Evolutionary conservation across 1,140 invertebrate species (phyloP), one percentile per base, ranked within the genome.

Genomic region (Neodiprion fabricii): DNA sequence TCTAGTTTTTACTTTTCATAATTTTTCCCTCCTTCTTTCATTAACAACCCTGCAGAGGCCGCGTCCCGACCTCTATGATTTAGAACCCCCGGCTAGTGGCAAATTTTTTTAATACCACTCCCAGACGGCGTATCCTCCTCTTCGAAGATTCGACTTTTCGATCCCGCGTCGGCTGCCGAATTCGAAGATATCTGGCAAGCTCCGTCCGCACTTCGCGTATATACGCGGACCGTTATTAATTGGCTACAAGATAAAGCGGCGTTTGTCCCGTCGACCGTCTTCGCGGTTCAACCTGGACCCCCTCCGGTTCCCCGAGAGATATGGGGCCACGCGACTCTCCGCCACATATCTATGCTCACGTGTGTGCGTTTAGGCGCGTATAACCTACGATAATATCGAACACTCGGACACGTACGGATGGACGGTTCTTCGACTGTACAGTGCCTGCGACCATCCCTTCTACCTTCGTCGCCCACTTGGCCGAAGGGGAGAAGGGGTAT

Each of bases 171-270:
- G 17, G 71, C 47, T 17, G 49, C 66, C 72, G 70, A 69, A 50
- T 66, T 67, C 47, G 17, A 28, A 40, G 77, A 79, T 84, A 84
- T 85, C 82, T 81, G 76, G 67, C 66, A 79, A 67, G 72, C 70
- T 71, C 79, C 77, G 85, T 85, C 82, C 85, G 77, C 49, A 69
- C 67, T 69, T 73, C 70, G 73, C 70, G 66, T 71, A 82, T 40
- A 40, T 40, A 40, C 17, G 17, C 80, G 79, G 80, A 83, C 79
- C 79, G 80, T 88, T 88, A 88, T 88, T 88, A 88, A 88, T 88
- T 85, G 83, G 85, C 82, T 87, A 88, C 83, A 87, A 79, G 85
- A 88, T 88, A 85, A 87, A 87, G 84, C 83, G 84, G 83, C 84
- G 85, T 86, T 86, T 84, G 84, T 84, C 80, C 79, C 80, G 80